Evolutionary conservation across 2,888 invertebrate genomes (phyloP), one percentile per base, ranked within the genome.

Genomic region (Drosophila dives): DNA sequence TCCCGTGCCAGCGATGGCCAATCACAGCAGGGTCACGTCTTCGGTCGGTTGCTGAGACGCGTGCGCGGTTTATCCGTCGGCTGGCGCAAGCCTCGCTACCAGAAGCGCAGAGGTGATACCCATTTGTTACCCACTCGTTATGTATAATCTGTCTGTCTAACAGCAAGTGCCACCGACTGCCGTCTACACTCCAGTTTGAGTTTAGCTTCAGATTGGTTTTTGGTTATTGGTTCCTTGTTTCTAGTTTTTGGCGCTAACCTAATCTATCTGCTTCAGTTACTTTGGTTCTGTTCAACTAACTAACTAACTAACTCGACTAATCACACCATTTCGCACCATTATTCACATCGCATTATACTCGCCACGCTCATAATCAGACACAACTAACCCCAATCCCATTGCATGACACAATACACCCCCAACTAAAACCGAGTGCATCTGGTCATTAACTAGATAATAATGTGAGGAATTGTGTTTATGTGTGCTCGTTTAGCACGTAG

Each of bases 401-500:
- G 58, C 55, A 48, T 33, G 65, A 79, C 81, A 78, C 78, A 75
- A 38, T 3, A 20, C 20, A 56, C 56, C 32, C 42, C 42, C 32
- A 42, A 56, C 73, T 66, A 75, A 62, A 59, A 64, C 29, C 3
- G 17, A 58, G n/a, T 40, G 23, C 32, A 15, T 15, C 10, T 11
- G 2, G 32, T 12, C 17, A 34, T 20, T n/a, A 15, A 29, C 40
- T 42, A 7, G 58, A 34, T 55, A 64, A 40, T 79, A 76, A 76
- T 45, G 8, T 45, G 15, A 26, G 20, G 26, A 11, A 40, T 0
- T 55, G n/a, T 62, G 7, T 34, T 17, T 54, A 38, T 77, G 74
- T 60, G 76, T 58, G 74, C 64, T 17, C 42, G 29, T 64, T 64
- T 95, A 98, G 98, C 98, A 91, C 96, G 98, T 93, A 98, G 98